Conservation (phyloP, 2,113 vertebrate species). For the Festucalex cinctus region DNA sequence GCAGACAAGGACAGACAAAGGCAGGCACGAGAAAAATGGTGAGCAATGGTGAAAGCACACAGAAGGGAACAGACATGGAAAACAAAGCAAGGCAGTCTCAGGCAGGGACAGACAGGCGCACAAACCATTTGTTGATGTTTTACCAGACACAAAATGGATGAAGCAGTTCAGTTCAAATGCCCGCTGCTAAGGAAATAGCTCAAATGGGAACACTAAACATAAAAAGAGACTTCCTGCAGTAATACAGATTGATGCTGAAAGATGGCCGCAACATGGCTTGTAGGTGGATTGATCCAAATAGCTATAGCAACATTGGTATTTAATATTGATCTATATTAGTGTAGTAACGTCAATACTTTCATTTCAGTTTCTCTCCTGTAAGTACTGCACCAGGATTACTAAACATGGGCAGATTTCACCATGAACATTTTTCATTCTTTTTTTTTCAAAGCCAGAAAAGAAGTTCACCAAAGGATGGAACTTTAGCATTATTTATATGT, state of each 20-base stretch:
- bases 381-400: neutral
- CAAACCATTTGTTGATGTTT: neutral
- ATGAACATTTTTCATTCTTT: neutral
- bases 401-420: neutral
- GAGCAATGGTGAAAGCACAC: neutral
- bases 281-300: neutral
- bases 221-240: conserved; percentile 1
- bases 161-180: neutral
- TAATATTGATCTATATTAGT: neutral
- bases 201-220: neutral
- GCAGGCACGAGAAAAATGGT: neutral
- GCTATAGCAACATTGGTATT: neutral
- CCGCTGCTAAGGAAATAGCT: neutral
- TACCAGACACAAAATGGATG: conserved; percentile 13
- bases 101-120: neutral
- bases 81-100: neutral
- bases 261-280: neutral
- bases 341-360: neutral
- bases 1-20: conserved; percentile 1
- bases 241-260: conserved; percentile 4
- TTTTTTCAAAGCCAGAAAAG: too few species aligned
- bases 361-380: neutral
- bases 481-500: too few species aligned
- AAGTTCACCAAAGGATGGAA: too few species aligned
- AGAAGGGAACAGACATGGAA: neutral